Evolutionary conservation across 2,797 vertebrate species (phyloP), one percentile per base, ranked within the genome.

Genomic region (Channallabes apus): DNA sequence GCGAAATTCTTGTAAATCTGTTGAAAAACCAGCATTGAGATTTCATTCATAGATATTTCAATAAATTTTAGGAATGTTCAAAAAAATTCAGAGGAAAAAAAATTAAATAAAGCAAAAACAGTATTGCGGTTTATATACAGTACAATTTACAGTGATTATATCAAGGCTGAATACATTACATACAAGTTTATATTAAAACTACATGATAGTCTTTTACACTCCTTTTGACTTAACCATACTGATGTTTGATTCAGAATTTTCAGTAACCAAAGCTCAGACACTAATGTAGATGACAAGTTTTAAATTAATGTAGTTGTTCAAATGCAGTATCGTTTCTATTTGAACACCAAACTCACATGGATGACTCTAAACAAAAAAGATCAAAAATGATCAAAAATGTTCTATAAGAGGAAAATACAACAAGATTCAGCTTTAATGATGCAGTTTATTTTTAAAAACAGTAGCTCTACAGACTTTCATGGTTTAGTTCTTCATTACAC

Each of bases 401-500:
- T 27, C 61, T 27, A 20, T 9, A 22, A 20, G 58, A 2, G 61
- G 61, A 20, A 79, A 54, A 65, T 11, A 65, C 46, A 0, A 65
- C 64, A 38, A 0, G 14, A 9, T 24, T 56, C 64, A 17, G 8
- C 27, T 46, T 85, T 68, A 61, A 54, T 77, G 38, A 72, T 12
- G 64, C n/a, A 76, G 11, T 88, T 87, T 87, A 82, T 87, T 86
- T 71, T 56, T 59, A 69, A 67, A 87, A 84, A 59, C 46, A 46
- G 84, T 80, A 62, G 46, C n/a, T 76, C 61, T 84, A 84, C 61
- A 46, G 32, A 38, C 15, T 58, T 78, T 46, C 17, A 86, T 35
- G 64, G 65, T 27, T 35, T 18, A 72, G 73, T 78, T 24, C 2
- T 18, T 77, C 3, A 58, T 20, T 61, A 41, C 54, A 72, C 20